phyloP scores from a whole-genome alignment of 1,140 invertebrate species.

The Dufourea novaeangliae region DNA sequence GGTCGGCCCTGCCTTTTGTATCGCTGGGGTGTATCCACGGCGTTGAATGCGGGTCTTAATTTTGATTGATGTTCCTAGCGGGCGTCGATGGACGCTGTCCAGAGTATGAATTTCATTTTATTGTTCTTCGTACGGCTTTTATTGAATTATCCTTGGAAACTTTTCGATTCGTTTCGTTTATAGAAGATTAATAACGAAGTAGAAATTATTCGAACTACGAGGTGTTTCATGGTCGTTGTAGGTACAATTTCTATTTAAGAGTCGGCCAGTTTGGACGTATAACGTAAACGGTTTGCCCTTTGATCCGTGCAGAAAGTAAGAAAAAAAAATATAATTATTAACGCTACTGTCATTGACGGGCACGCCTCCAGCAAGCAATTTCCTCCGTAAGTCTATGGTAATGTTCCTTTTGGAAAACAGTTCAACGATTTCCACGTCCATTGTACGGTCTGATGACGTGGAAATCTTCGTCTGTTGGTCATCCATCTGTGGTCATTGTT shows the following conservation, averaged over 20 bases:
- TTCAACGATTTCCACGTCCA: background rate
- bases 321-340: no score
- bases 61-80: constrained; percentile 58
- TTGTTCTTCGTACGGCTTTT: constrained; percentile 10
- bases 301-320: no score
- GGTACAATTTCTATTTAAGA: no score
- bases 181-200: no score
- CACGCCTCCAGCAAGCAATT: no score
- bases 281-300: no score
- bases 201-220: no score
- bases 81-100: constrained; percentile 19
- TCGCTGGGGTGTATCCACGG: constrained; percentile 15
- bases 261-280: no score
- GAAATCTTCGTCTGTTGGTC: constrained; percentile 46
- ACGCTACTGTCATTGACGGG: no score
- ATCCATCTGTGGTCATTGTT: constrained; percentile 43
- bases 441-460: background rate
- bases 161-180: background rate
- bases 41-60: constrained; percentile 56
- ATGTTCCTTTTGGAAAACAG: no score
- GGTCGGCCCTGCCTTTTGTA: constrained; percentile 34
- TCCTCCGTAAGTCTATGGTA: no score
- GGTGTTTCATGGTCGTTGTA: no score
- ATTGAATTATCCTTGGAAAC: constrained; percentile 11
- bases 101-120: constrained; percentile 14